Evolutionary conservation across 2,113 vertebrate genomes (phyloP).

Genomic region (Felis chaus): DNA sequence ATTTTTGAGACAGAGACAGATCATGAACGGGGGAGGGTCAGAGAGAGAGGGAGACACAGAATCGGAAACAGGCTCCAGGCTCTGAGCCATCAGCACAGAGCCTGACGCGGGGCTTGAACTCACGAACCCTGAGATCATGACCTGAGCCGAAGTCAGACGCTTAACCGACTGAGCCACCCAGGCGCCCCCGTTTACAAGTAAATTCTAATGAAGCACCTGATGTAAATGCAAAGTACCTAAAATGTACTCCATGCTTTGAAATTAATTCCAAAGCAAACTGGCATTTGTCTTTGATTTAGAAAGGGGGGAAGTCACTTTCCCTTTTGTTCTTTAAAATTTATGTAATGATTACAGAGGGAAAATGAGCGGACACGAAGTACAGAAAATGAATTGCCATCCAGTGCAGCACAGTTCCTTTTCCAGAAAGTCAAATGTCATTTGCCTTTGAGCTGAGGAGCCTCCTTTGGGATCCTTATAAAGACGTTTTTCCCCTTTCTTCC

Average conservation of each 20-base stretch:
- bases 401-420: neutral
- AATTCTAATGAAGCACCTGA: neutral
- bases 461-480: neutral
- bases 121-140: no score
- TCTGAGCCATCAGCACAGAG: no score
- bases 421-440: constrained; percentile 55
- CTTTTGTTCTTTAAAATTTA: constrained; percentile 70
- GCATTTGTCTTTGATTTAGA: constrained; percentile 59
- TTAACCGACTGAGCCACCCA: no score
- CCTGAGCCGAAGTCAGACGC: no score
- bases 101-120: no score
- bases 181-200: constrained; percentile 39
- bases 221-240: constrained; percentile 33
- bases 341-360: constrained; percentile 33
- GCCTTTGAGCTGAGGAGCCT: constrained; percentile 45
- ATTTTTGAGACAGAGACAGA: no score
- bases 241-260: constrained; percentile 50
- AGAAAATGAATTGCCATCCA: constrained; percentile 60
- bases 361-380: constrained; percentile 43
- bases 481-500: neutral
- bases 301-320: constrained; percentile 40
- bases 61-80: no score
- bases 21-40: no score
- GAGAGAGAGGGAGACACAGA: no score
- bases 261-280: constrained; percentile 43